A percentile compares a stretch with the other conserved stretches of the same genome.
These are phyloP conservation scores for Sebastes matsubarae DNA, from an alignment of 2,797 vertebrate genomes.

Conservation along the genomic window DNA sequence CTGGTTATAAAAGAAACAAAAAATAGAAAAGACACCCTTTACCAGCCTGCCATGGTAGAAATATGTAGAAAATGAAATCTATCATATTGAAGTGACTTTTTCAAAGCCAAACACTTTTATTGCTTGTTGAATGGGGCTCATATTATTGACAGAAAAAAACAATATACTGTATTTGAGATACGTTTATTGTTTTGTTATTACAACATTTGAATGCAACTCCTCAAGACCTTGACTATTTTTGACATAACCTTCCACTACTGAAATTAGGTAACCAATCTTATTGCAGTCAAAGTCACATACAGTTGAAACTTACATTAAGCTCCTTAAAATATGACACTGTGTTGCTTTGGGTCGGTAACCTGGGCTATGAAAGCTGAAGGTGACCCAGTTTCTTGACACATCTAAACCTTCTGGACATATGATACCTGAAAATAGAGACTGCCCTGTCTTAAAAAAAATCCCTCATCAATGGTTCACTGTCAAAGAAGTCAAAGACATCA, in stretches of 20 bases:
- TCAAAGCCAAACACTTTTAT: not conserved
- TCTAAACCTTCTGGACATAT: constrained; percentile 45
- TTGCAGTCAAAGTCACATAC: not conserved
- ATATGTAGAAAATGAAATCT: not conserved
- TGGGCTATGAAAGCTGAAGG: constrained; percentile 21
- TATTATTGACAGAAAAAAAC: not conserved
- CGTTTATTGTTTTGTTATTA: not conserved
- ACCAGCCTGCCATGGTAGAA: not conserved
- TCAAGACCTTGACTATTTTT: not conserved
- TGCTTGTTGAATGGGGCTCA: not conserved
- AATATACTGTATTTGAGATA: not conserved
- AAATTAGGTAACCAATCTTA: not conserved
- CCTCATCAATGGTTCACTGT: constrained; percentile 22
- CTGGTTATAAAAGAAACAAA: not conserved
- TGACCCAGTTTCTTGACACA: constrained; percentile 42
- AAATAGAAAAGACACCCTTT: not conserved
- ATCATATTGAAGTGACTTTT: not conserved
- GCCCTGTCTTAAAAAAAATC: constrained; percentile 37
- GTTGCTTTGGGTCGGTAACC: constrained; percentile 13
- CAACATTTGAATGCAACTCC: not conserved
- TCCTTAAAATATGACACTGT: constrained; percentile 18
- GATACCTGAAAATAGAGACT: constrained; percentile 60
- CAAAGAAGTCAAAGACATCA: constrained; percentile 6
- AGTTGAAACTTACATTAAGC: not conserved
- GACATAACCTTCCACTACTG: not conserved